Percentiles rank a stretch among this genome's conserved stretches.
Evolutionary conservation across 2,888 invertebrate genomes (phyloP).

Genomic region (Ornithoptera alexandrae): DNA sequence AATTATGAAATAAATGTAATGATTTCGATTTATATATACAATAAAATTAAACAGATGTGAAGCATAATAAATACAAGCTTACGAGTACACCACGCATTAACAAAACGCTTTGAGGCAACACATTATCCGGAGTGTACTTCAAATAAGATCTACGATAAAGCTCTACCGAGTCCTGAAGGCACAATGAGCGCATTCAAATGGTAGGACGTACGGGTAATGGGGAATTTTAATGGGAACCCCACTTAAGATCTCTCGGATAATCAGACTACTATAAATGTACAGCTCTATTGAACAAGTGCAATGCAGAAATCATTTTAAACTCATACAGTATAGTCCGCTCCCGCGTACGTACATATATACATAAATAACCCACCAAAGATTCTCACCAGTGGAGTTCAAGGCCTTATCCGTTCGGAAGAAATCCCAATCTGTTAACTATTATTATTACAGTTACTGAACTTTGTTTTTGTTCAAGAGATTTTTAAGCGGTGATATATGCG

Average conservation of each 20-base stretch:
- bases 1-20: too few relatives aligned
- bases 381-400: too few relatives aligned
- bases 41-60: not conserved
- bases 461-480: too few relatives aligned
- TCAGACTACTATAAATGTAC: conserved; percentile 10
- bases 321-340: not conserved
- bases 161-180: conserved; percentile 52
- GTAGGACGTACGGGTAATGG: conserved; percentile 41
- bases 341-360: too few relatives aligned
- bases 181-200: conserved; percentile 58
- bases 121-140: conserved; percentile 20
- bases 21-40: too few relatives aligned
- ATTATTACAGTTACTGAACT: too few relatives aligned
- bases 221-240: conserved; percentile 46
- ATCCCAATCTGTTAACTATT: too few relatives aligned
- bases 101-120: conserved; percentile 10
- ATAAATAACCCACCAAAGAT: too few relatives aligned
- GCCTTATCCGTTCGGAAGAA: too few relatives aligned
- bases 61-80: not conserved
- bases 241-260: conserved; percentile 18
- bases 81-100: not conserved
- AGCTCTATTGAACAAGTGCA: not conserved
- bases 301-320: conserved; percentile 2
- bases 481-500: too few relatives aligned
- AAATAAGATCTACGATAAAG: conserved; percentile 51